Base-by-base conservation (phyloP, 2,888 invertebrate genomes). In the Aspidapion aeneum region DNA sequence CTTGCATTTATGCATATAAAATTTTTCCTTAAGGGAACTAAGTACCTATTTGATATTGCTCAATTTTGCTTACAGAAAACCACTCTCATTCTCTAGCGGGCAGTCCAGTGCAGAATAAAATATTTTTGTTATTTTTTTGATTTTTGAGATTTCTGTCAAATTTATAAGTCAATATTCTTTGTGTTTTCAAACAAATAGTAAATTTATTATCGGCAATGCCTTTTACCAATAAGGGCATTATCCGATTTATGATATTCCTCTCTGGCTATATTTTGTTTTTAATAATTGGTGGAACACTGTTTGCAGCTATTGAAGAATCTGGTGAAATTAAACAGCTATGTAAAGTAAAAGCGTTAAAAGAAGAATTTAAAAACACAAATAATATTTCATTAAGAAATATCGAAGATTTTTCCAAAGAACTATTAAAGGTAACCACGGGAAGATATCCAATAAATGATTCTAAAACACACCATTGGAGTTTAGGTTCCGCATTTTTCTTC, bases 401-500 rank as follows among this genome's bases (percentile, higher is more conserved):
- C 35, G 35, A 35, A 35, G 5, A 35, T 7, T 35, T 7, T 35
- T 35, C 35, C 12, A 7, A 7, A 35, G 35, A 35, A 35, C 35
- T 35, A 12, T 7, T 35, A 35, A 3, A 12, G 12, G 12, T 35
- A 35, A 35, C 35, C 35, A 35, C 35, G 12, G 35, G 35, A 35
- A 35, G 35, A 35, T 7, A 7, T 3, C 3, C n/a, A 9, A n/a
- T 3, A 9, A 94, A 94, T 80, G 87, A 87, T 21, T 88, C 90
- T 57, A 87, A 87, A 1, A 91, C 91, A 67, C 89, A 91, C 12
- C 93, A 93, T 80, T 95, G 94, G 95, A 91, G 90, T 77, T 94
- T 94, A 77, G 94, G 93, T 19, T 93, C 94, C 78, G 90, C 94
- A 0, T 80, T 95, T 61, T 94, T 95, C 83, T 95, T 95, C 79